Conservation (phyloP, 2,888 invertebrate genomes). For the Drosophila algonquin region DNA sequence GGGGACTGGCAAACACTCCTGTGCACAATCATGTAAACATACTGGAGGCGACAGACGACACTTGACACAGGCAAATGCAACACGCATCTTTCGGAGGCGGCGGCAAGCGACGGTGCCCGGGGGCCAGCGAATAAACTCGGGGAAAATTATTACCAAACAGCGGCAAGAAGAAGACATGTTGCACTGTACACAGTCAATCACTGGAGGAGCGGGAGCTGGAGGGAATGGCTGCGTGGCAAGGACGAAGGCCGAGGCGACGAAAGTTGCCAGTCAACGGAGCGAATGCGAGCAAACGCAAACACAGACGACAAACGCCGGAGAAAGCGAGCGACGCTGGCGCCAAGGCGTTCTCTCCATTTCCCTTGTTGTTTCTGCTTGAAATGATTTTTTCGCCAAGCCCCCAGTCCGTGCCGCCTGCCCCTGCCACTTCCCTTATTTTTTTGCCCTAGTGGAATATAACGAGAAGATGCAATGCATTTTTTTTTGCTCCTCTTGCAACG, state of each 20-base stretch:
- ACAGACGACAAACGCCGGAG: conserved; percentile 49
- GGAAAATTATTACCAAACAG: conserved; percentile 61
- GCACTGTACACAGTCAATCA: conserved; percentile 74
- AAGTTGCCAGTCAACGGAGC: conserved; percentile 78
- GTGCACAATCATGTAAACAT: conserved; percentile 76
- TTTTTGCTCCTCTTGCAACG: conserved; percentile 51
- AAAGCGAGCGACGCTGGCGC: conserved; percentile 39
- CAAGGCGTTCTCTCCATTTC: conserved; percentile 73
- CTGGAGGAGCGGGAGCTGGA: conserved; percentile 47
- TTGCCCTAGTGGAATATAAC: conserved; percentile 60
- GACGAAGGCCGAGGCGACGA: conserved; percentile 70
- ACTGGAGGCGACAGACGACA: conserved; percentile 48
- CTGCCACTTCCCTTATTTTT: conserved; percentile 28
- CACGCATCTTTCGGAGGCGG: conserved; percentile 57
- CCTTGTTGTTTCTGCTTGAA: conserved; percentile 80
- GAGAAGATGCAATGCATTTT: conserved; percentile 71
- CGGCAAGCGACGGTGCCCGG: conserved; percentile 1
- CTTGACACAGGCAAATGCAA: conserved; percentile 56
- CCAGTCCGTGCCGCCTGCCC: conserved; percentile 9
- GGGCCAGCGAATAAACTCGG: conserved; percentile 29
- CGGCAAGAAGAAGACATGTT: conserved; percentile 58
- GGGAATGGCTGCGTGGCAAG: conserved; percentile 8
- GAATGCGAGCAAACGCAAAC: conserved; percentile 80
- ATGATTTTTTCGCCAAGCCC: conserved; percentile 59
- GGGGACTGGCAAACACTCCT: conserved; percentile 55